Base-by-base conservation (phyloP, 2,888 invertebrate genomes). In the Seira sanloemensis region DNA sequence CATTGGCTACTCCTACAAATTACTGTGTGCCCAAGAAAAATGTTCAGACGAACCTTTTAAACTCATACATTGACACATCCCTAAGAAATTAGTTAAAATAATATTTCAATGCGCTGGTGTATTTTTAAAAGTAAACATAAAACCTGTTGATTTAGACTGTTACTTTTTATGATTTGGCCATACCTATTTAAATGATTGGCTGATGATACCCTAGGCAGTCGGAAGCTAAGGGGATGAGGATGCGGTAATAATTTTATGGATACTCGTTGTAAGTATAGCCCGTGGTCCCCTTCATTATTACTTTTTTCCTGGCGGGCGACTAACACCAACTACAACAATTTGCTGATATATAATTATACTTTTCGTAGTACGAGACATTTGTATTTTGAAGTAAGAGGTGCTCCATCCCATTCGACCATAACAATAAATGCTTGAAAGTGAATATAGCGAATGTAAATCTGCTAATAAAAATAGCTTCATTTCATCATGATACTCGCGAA, bases 171-270 rank as follows among this genome's bases (percentile, higher is more conserved):
- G 50, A 25, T 67, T 54, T 5, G 21, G 24, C 23, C 25, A 67
- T 67, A 67, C 25, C 67, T 12, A 54, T 54, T 19, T 18, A 23
- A 50, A 18, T 12, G 50, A 50, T 50, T n/a, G 50, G 50, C n/a
- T 7, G 46, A 21, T 75, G 46, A 21, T 75, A 58, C 50, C 50
- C n/a, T 50, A 50, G 37, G 18, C 21, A 74, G 74, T 80, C 74
- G 74, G 80, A 80, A 80, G 79, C 73, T 58, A 79, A 19, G 50
- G 69, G 25, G 74, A 73, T 73, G 73, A 73, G 72, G n/a, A n/a
- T n/a, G n/a, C n/a, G n/a, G n/a, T n/a, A n/a, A n/a, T n/a, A n/a
- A n/a, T n/a, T n/a, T n/a, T n/a, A n/a, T n/a, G n/a, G n/a, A n/a
- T n/a, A n/a, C n/a, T n/a, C n/a, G n/a, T n/a, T n/a, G n/a, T n/a